Percentiles rank a stretch among this genome's conserved stretches.
These are phyloP conservation scores for Ascaphus truei DNA, from an alignment of 2,113 vertebrate genomes.

Conservation along the genomic window DNA sequence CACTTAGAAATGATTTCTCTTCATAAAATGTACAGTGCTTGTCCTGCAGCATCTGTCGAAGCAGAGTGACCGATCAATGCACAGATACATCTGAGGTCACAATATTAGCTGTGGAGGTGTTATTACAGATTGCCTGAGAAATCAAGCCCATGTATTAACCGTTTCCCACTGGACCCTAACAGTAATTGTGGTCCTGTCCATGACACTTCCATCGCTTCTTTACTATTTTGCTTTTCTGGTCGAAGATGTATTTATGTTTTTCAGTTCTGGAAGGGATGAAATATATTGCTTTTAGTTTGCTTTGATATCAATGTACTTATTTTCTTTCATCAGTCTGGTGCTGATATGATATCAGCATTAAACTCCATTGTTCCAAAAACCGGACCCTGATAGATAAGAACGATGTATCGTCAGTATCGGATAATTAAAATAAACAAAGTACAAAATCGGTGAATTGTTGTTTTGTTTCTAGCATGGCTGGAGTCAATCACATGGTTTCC, in stretches of 20 bases:
- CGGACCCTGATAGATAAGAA: too few species aligned
- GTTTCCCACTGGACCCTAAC: not conserved
- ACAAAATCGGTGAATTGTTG: too few species aligned
- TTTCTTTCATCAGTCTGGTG: too few species aligned
- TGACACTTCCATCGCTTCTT: not conserved
- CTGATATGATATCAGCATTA: too few species aligned
- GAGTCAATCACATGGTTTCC: too few species aligned
- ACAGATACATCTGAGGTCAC: conserved; percentile 20
- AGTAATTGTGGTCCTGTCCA: not conserved
- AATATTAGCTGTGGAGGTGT: conserved; percentile 26
- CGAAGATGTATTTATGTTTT: too few species aligned
- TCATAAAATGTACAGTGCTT: conserved; percentile 36
- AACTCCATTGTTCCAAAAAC: too few species aligned
- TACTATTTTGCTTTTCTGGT: not conserved
- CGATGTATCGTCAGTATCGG: too few species aligned
- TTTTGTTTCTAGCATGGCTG: too few species aligned
- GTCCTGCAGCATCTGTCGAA: conserved; percentile 13
- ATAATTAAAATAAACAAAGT: too few species aligned
- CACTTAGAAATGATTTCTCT: conserved; percentile 29
- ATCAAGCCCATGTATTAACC: conserved; percentile 10
- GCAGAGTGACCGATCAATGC: conserved; percentile 23
- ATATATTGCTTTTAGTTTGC: not conserved
- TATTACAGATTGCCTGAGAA: conserved; percentile 13
- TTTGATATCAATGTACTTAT: too few species aligned
- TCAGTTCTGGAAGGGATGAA: not conserved